Conservation (phyloP, 2,888 invertebrate species). For the Nipponacmea schrenckii region DNA sequence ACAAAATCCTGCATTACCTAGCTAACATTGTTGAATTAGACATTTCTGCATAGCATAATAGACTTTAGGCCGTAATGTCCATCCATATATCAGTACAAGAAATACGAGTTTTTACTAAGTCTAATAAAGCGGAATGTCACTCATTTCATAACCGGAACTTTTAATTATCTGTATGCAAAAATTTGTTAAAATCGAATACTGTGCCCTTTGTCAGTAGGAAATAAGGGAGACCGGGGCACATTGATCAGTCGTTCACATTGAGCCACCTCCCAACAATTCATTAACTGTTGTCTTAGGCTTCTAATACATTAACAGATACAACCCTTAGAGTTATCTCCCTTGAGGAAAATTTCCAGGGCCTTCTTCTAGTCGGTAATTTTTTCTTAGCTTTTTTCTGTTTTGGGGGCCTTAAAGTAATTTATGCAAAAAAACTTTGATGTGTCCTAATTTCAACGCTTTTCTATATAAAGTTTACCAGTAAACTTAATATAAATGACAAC, state of each 20-base stretch:
- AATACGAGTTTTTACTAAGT: too few relatives aligned
- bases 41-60: too few relatives aligned
- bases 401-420: not conserved
- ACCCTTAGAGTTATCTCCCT: not conserved
- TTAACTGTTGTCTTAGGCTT: not conserved
- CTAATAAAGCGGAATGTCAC: too few relatives aligned
- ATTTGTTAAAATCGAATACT: too few relatives aligned
- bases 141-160: too few relatives aligned
- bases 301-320: conserved; percentile 1
- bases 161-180: too few relatives aligned
- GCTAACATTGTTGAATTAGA: too few relatives aligned
- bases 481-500: conserved; percentile 1
- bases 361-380: not conserved
- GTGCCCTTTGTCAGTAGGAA: too few relatives aligned
- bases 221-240: not conserved
- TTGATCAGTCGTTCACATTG: not conserved
- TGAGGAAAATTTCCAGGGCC: conserved; percentile 3
- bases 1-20: too few relatives aligned
- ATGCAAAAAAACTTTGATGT: not conserved
- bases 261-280: not conserved
- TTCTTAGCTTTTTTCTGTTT: not conserved
- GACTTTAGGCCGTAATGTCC: too few relatives aligned
- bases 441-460: conserved; percentile 2
- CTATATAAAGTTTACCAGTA: conserved; percentile 2
- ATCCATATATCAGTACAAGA: too few relatives aligned